Percentiles rank a stretch among this genome's conserved stretches.
Conservation (phyloP, 2,113 vertebrate genomes). For the Cavia porcellus region DNA sequence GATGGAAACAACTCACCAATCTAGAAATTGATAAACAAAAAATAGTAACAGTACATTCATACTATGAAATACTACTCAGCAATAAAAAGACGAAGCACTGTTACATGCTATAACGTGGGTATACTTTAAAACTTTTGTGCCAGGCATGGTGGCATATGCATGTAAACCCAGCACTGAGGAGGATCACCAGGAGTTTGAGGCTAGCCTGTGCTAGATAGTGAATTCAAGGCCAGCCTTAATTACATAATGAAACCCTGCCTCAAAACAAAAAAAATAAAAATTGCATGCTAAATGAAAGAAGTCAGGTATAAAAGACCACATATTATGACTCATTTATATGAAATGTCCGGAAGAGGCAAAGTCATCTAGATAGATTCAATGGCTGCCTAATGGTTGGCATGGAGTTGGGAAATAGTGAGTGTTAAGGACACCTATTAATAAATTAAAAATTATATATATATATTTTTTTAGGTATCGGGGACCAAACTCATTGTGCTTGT, state of each 20-base stretch:
- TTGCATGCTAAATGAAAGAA: slow-evolving; percentile 33
- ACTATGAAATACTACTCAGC: not conserved
- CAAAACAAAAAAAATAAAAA: not conserved
- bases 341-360: slow-evolving; percentile 12
- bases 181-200: too few relatives aligned
- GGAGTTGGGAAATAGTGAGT: not conserved
- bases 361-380: not conserved
- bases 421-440: not conserved
- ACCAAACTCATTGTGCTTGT: too few relatives aligned
- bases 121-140: not conserved
- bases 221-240: not conserved
- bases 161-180: not conserved
- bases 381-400: not conserved
- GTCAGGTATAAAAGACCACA: not conserved
- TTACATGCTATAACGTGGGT: not conserved
- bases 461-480: too few relatives aligned
- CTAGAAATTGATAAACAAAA: not conserved
- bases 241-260: not conserved
- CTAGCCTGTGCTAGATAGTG: too few relatives aligned
- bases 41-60: not conserved
- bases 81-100: not conserved
- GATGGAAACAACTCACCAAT: not conserved
- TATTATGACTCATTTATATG: not conserved
- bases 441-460: too few relatives aligned
- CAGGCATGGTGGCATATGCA: not conserved